Percentiles rank a stretch among this genome's conserved stretches.
Evolutionary conservation across 2,797 vertebrate genomes (phyloP).

Genomic region (Sparus aurata): DNA sequence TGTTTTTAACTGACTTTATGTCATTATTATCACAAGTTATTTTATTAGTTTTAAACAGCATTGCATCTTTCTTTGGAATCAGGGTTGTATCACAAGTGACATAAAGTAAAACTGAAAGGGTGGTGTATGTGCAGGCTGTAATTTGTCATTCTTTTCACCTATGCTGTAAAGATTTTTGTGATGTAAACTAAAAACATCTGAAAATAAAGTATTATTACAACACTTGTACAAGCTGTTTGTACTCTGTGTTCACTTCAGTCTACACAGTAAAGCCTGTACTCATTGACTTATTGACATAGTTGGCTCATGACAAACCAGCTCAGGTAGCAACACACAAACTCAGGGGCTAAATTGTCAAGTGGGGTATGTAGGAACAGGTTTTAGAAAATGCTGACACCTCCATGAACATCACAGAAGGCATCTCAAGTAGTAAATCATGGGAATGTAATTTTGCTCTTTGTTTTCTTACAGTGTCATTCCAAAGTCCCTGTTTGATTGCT

Average conservation of each 20-base stretch:
- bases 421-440: too few species aligned
- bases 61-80: too few species aligned
- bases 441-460: too few species aligned
- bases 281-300: too few species aligned
- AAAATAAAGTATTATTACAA: not conserved
- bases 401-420: too few species aligned
- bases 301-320: not conserved
- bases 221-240: not conserved
- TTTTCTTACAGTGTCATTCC: too few species aligned
- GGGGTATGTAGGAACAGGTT: not conserved
- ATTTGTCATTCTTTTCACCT: too few species aligned
- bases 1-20: too few species aligned
- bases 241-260: not conserved
- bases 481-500: too few species aligned
- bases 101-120: not conserved
- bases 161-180: not conserved
- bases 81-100: not conserved
- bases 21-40: too few species aligned
- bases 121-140: not conserved
- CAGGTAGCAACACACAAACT: not conserved
- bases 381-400: too few species aligned
- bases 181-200: not conserved
- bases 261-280: not conserved
- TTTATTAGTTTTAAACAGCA: too few species aligned
- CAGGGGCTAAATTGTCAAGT: not conserved